Base-by-base conservation (phyloP, 2,888 invertebrate species). In the Phaonia tiefii region DNA sequence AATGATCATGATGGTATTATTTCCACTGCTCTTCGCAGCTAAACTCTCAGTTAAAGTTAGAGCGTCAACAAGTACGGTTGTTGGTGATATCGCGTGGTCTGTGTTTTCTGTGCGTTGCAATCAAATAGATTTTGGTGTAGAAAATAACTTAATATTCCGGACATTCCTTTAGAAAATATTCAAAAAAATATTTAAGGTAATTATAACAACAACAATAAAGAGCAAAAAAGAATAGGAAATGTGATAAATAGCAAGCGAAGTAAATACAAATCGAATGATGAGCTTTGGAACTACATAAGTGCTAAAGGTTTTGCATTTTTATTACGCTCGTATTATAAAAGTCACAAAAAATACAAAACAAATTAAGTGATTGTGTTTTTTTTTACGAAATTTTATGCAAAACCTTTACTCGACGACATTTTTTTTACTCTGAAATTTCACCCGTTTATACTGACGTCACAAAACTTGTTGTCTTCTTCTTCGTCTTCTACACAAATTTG, bases 31-130 rank as follows among this genome's bases (percentile, higher is more conserved):
- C 71, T 71, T 74, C 44, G 71, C 44, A 11, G 37, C 39, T 10
- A 4, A 39, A 60, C 72, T 75, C 69, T 75, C 75, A 81, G 78
- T 81, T 75, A 63, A 42, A 71, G 72, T 72, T 72, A 51, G 63
- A 75, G 44, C 42, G 78, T 78, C 67, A 46, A 37, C 26, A 58
- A 69, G 51, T 65, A 15, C 78, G 65, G 75, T 81, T 63, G 31
- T 31, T 31, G 31, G 31, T 31, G n/a, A 26, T 31, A n/a, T n/a
- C n/a, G 26, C 44, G 72, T 4, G 25, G 22, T 44, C 10, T 15
- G 49, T n/a, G 46, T 60, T 0, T 67, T 44, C 8, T 37, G 71
- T 49, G 77, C 44, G 39, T 70, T 42, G n/a, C n/a, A 39, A 54
- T 49, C 20, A 17, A 20, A 10, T n/a, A 54, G 4, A 22, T 54